Evolutionary conservation across 2,797 vertebrate species (phyloP), one percentile per base, ranked within the genome.

Genomic region (Acanthurus tractus): DNA sequence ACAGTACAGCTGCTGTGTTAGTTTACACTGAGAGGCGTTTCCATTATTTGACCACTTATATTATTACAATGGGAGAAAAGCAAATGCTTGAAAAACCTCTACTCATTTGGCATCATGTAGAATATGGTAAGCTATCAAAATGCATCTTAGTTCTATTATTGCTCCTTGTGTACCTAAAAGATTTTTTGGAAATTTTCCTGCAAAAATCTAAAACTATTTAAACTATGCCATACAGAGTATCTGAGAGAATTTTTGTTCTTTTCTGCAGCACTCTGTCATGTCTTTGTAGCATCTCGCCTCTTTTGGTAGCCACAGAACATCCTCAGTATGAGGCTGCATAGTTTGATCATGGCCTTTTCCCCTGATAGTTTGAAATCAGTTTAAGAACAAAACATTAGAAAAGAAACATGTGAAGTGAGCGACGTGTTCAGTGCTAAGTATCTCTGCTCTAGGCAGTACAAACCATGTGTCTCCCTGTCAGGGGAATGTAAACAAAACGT

Each of bases 401-500:
- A 15, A 62, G 29, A 67, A 58, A 38, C 5, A 2, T 34, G 22
- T 18, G 45, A 66, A 53, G 40, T 49, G 12, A 66, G 38, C 22
- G 59, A 53, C 46, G 11, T 20, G 15, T 62, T 64, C 57, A 56
- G 45, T 3, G 2, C 46, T 48, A 58, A 29, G 50, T 2, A 15
- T 65, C 67, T 64, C 50, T 1, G 20, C 67, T 81, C 49, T 75
- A 55, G 70, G 71, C 54, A n/a, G 8, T 71, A 54, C 15, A 64
- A 70, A 70, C 29, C 76, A 83, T 49, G 53, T 56, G 46, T 70
- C 56, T 69, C 42, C 45, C 78, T 80, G 36, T 11, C 14, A 59
- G 49, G n/a, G 49, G 59, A 18, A 70, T 61, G 59, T 77, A 73
- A 85, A 81, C 68, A 84, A 74, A 88, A 79, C 49, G 2, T 38